Evolutionary conservation across 2,113 vertebrate species (phyloP), one percentile per base, ranked within the genome.

Genomic region (Pomatostomus ruficeps): DNA sequence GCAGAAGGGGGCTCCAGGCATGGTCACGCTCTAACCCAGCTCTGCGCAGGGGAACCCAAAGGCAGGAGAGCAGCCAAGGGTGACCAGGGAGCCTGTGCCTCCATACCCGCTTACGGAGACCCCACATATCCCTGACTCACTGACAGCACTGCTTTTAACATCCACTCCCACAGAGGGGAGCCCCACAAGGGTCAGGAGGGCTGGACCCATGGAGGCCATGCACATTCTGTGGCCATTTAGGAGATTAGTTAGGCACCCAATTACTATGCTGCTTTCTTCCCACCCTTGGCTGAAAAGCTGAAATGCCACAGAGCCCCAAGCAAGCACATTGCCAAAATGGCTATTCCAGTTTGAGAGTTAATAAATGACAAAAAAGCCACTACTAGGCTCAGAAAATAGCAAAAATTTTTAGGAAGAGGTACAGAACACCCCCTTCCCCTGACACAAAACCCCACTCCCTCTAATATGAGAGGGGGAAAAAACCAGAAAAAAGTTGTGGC

Each of bases 21-120:
- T 0, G 0, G 36, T 40, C 1, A 2, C 8, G 1, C 40, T 46
- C 15, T 43, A 43, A 13, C 17, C 10, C 31, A 49, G 26, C 31
- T 55, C 54, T 48, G 36, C 35, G 48, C 58, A 80, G n/a, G 9
- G 14, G 8, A 1, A 6, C 15, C 7, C 42, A 59, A 2, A 4
- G 81, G 63, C 57, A 55, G 13, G 12, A 91, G 55, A 67, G 40
- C 17, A 78, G 40, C 40, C 36, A 42, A 85, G 9, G 16, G 33
- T 8, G 0, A 49, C 46, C 3, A n/a, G 45, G 12, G 4, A 26
- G 25, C 9, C 25, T 21, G 23, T 40, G 71, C 24, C 62, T 54
- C 46, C 0, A 0, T 21, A 54, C 35, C 26, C 43, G n/a, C 46
- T 40, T n/a, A n/a, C n/a, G n/a, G 42, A 71, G 43, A 55, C 10